Evolutionary conservation across 2,797 vertebrate genomes (phyloP).

Genomic region (Acanthurus lineatus): DNA sequence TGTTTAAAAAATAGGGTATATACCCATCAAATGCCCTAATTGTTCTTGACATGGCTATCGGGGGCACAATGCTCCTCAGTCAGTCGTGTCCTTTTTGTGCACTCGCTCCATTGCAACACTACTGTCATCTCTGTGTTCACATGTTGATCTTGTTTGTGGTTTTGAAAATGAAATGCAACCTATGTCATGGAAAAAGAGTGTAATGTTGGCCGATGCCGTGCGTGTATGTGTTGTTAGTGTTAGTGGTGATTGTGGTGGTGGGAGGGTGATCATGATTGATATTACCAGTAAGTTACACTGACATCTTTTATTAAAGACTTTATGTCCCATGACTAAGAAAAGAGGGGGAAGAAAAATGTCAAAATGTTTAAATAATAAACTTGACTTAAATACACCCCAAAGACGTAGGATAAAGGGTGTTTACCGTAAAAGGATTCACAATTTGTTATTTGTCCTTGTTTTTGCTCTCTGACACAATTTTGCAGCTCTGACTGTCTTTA

Average conservation of each 20-base stretch:
- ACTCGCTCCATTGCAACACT: not conserved
- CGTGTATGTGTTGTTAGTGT: not conserved
- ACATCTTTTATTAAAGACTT: constrained; percentile 29
- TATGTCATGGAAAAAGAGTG: constrained; percentile 55
- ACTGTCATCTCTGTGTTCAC: constrained; percentile 37
- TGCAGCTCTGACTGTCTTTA: not conserved
- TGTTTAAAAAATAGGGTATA: constrained; percentile 44
- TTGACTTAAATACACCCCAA: not conserved
- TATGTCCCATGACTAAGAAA: not conserved
- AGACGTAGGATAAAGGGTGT: constrained; percentile 8
- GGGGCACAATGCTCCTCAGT: constrained; percentile 2
- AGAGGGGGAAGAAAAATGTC: constrained; percentile 8
- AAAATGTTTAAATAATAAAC: constrained; percentile 27
- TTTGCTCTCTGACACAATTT: constrained; percentile 21
- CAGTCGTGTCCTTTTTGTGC: not conserved
- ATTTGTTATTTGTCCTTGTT: constrained; percentile 5
- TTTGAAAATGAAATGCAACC: constrained; percentile 47
- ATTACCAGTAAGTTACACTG: constrained; percentile 12
- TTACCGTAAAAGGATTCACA: constrained; percentile 7
- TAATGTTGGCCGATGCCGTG: constrained; percentile 40
- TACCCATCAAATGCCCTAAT: constrained; percentile 49
- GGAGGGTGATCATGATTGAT: constrained; percentile 31
- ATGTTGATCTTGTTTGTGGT: constrained; percentile 52
- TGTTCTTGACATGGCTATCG: constrained; percentile 39
- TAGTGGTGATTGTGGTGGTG: constrained; percentile 5